These are phyloP conservation scores for Gorsachius goisagi DNA, from an alignment of 2,113 vertebrate species.

Conservation along the genomic window DNA sequence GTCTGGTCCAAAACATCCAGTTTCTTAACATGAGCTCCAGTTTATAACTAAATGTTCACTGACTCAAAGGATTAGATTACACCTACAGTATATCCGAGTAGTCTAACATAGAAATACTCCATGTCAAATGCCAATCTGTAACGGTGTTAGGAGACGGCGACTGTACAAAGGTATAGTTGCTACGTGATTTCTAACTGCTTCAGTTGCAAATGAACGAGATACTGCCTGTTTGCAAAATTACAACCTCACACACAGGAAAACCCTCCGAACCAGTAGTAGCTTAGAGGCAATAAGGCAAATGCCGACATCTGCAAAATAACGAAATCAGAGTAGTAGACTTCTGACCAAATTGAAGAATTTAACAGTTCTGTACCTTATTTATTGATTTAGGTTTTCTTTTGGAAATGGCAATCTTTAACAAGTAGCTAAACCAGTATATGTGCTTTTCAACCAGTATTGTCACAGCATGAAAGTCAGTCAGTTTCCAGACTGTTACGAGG, in stretches of 20 bases:
- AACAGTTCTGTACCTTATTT: slow-evolving; percentile 67
- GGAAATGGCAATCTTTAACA: slow-evolving; percentile 72
- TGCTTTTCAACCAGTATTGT: slow-evolving; percentile 80
- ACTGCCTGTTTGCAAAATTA: slow-evolving; percentile 62
- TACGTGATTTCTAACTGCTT: slow-evolving; percentile 64
- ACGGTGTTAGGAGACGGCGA: slow-evolving; percentile 36
- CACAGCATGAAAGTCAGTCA: slow-evolving; percentile 81
- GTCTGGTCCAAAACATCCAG: slow-evolving; percentile 82
- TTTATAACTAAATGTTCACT: slow-evolving; percentile 81
- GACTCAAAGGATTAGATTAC: slow-evolving; percentile 84
- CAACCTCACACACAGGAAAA: slow-evolving; percentile 59
- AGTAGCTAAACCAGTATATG: slow-evolving; percentile 74
- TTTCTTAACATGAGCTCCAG: slow-evolving; percentile 81
- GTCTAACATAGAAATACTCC: slow-evolving; percentile 55
- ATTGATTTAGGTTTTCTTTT: slow-evolving; percentile 75
- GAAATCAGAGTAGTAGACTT: slow-evolving; percentile 70
- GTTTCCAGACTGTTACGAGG: slow-evolving; percentile 84
- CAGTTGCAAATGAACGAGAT: slow-evolving; percentile 61
- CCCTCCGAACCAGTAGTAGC: slow-evolving; percentile 63
- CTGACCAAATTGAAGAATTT: slow-evolving; percentile 77
- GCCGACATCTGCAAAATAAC: slow-evolving; percentile 49
- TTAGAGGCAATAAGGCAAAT: slow-evolving; percentile 73
- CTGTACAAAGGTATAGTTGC: slow-evolving; percentile 38
- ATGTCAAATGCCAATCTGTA: slow-evolving; percentile 46
- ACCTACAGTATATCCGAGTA: slow-evolving; percentile 70